Percentiles rank a stretch among this genome's conserved stretches.
phyloP scores from a whole-genome alignment of 2,888 invertebrate species.

The Pollenia amentaria region DNA sequence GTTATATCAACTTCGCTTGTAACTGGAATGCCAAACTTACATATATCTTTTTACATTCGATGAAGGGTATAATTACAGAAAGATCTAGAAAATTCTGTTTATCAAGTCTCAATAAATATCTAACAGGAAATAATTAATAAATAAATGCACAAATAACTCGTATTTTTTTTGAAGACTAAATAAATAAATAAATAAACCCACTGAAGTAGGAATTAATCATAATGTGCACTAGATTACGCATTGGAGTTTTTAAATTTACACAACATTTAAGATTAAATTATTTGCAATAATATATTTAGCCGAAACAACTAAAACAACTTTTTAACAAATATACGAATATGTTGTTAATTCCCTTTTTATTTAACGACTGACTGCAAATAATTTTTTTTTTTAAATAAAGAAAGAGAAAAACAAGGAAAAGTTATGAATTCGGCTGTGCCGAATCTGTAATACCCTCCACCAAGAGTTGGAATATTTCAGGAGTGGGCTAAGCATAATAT shows the following conservation, averaged over 20 bases:
- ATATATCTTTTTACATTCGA: no score
- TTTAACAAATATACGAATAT: constrained; percentile 6
- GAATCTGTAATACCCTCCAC: no score
- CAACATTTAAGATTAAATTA: constrained; percentile 26
- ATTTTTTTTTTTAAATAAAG: constrained; percentile 10
- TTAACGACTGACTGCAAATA: constrained; percentile 25
- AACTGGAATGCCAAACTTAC: no score
- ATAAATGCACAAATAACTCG: background rate
- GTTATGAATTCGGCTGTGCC: no score
- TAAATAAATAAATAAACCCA: background rate
- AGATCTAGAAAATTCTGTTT: background rate
- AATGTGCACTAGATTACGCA: background rate
- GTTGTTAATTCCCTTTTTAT: constrained; percentile 44
- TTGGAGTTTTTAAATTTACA: constrained; percentile 4
- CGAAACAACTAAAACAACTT: background rate
- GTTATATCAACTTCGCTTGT: no score
- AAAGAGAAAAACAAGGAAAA: background rate
- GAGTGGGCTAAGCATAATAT: no score
- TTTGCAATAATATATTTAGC: constrained; percentile 19
- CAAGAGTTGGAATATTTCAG: no score
- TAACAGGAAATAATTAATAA: constrained; percentile 33
- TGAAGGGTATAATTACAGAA: background rate
- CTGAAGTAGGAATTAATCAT: background rate
- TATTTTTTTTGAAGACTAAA: constrained; percentile 1
- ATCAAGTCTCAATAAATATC: background rate